Conservation (phyloP, 2,113 vertebrate species). For the Pan paniscus region DNA sequence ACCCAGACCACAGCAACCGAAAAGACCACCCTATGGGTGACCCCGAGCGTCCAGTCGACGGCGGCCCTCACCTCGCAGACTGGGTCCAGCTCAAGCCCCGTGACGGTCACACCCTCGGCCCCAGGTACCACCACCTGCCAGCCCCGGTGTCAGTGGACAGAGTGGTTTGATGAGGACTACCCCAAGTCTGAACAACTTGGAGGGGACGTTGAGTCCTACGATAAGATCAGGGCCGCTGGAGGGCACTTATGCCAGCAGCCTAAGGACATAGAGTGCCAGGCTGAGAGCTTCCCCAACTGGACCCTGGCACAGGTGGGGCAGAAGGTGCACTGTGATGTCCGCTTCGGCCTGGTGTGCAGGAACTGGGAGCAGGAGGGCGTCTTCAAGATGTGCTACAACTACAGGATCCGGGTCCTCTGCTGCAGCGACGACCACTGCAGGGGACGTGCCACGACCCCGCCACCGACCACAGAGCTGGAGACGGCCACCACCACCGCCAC, state of each 20-base stretch:
- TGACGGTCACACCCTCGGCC: fast-evolving
- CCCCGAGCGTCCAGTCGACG: fast-evolving
- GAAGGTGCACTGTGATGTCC: constrained; percentile 71
- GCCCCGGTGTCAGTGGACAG: constrained; percentile 79
- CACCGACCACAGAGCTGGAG: fast-evolving
- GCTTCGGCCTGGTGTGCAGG: constrained; percentile 78
- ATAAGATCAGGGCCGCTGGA: constrained; percentile 65
- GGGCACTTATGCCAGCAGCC: constrained; percentile 76
- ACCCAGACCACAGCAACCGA: fast-evolving
- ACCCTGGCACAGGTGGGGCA: constrained; percentile 73
- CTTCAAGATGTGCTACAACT: constrained; percentile 81
- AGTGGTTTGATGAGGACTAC: constrained; percentile 82
- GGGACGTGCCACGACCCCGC: fast-evolving
- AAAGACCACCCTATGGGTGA: fast-evolving
- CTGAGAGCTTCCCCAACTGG: constrained; percentile 63
- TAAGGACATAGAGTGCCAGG: constrained; percentile 80
- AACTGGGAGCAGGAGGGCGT: constrained; percentile 78
- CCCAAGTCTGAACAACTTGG: constrained; percentile 72
- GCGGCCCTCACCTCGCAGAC: fast-evolving
- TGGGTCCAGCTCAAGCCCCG: fast-evolving
- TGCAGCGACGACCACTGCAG: constrained; percentile 72
- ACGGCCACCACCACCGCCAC: not conserved
- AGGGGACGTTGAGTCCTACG: constrained; percentile 81
- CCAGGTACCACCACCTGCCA: constrained; percentile 19
- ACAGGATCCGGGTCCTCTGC: constrained; percentile 78